These are phyloP conservation scores for Erebia aethiops DNA, from an alignment of 2,888 invertebrate genomes.

Conservation along the genomic window DNA sequence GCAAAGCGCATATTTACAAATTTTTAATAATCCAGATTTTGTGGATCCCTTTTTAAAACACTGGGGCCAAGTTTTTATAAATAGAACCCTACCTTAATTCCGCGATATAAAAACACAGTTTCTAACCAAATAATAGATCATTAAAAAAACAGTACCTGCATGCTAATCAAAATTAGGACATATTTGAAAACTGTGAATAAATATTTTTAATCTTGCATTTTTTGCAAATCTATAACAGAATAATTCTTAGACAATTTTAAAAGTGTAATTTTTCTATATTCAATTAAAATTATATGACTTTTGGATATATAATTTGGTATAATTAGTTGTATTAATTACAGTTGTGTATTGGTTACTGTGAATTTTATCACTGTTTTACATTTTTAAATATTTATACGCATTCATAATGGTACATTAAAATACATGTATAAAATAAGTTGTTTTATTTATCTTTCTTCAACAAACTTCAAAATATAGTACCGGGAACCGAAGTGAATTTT, in stretches of 20 bases:
- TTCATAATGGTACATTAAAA: conserved; percentile 82
- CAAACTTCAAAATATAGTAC: not conserved
- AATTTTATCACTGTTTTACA: conserved; percentile 84
- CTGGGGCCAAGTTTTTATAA: conserved; percentile 79
- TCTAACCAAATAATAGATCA: conserved; percentile 21
- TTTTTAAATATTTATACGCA: conserved; percentile 84
- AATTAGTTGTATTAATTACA: conserved; percentile 71
- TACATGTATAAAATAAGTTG: conserved; percentile 76
- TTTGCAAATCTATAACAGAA: conserved; percentile 24
- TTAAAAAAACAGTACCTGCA: conserved; percentile 64
- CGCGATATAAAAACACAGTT: conserved; percentile 25
- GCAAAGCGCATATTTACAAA: conserved; percentile 62
- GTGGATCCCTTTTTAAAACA: conserved; percentile 71
- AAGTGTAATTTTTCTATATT: conserved; percentile 36
- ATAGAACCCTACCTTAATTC: conserved; percentile 40
- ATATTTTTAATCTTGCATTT: conserved; percentile 28
- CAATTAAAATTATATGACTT: conserved; percentile 28
- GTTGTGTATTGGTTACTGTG: conserved; percentile 79
- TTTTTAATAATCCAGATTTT: conserved; percentile 68
- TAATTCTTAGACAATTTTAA: conserved; percentile 25
- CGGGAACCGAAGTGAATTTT: not conserved
- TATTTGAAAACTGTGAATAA: conserved; percentile 22
- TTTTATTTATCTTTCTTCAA: conserved; percentile 66
- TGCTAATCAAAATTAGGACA: conserved; percentile 42
- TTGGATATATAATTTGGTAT: conserved; percentile 54